A percentile compares a stretch with the other conserved stretches of the same genome.
These are phyloP conservation scores for Ara ararauna DNA, from an alignment of 2,797 vertebrate genomes.

Conservation along the genomic window DNA sequence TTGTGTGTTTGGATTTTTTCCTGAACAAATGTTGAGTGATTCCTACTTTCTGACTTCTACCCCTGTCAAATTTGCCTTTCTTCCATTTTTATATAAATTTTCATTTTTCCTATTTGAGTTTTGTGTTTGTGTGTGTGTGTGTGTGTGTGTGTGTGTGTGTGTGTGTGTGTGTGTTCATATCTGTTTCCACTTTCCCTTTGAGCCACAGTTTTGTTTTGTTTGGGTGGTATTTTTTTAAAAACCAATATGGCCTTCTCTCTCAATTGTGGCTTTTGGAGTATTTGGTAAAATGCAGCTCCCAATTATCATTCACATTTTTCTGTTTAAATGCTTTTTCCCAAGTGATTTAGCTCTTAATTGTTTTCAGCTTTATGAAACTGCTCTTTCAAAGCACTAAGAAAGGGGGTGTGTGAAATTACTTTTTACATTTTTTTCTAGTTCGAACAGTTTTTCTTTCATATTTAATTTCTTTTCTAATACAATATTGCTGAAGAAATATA, in stretches of 20 bases:
- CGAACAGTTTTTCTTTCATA: neutral
- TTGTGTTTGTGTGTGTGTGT: neutral
- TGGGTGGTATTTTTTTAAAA: neutral
- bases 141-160: neutral
- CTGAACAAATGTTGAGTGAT: neutral
- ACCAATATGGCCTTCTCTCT: neutral
- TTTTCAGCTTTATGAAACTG: constrained; percentile 34
- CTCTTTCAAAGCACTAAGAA: neutral
- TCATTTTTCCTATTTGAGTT: neutral
- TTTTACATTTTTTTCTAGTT: neutral
- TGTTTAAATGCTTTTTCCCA: constrained; percentile 43
- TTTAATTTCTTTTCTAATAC: neutral
- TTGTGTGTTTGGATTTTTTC: neutral
- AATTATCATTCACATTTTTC: constrained; percentile 62
- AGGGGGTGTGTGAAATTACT: neutral
- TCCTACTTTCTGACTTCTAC: neutral
- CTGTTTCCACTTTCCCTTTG: constrained; percentile 26
- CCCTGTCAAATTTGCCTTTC: neutral
- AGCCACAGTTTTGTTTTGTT: constrained; percentile 8
- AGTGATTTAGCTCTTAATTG: constrained; percentile 37
- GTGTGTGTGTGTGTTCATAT: neutral
- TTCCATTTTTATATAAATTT: neutral
- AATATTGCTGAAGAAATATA: neutral
- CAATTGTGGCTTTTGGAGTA: constrained; percentile 18
- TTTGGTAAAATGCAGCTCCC: constrained; percentile 43